A percentile compares a stretch with the other conserved stretches of the same genome.
Conservation (phyloP, 2,797 vertebrate species). For the Acanthis flammea region DNA sequence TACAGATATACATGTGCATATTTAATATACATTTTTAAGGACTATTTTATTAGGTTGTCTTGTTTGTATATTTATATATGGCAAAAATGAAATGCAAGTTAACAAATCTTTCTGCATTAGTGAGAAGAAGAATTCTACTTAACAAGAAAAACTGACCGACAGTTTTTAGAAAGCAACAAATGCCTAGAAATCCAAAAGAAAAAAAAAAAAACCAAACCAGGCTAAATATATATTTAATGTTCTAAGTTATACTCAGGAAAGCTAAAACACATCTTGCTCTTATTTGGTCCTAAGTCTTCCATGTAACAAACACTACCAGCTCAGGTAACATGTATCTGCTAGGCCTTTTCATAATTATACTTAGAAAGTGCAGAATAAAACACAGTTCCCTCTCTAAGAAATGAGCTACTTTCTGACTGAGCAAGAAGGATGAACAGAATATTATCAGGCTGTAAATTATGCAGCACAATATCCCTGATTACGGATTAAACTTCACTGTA, state of each 20-base stretch:
- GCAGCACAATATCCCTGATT: background rate
- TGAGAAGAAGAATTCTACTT: background rate
- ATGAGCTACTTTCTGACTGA: background rate
- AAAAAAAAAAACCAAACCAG: background rate
- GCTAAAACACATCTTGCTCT: background rate
- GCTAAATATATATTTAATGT: background rate
- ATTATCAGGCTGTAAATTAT: background rate
- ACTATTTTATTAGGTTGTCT: background rate
- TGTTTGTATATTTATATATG: background rate
- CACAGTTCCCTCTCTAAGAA: background rate
- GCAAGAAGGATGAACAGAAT: background rate
- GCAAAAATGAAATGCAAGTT: background rate
- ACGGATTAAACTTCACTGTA: background rate
- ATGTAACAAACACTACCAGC: background rate
- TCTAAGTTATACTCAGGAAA: background rate
- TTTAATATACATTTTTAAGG: background rate
- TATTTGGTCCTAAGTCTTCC: background rate
- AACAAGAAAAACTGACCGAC: rapidly evolving
- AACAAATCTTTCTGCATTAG: background rate
- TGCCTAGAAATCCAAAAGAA: background rate
- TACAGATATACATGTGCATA: background rate
- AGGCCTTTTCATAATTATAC: background rate
- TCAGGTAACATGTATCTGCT: background rate
- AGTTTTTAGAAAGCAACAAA: background rate
- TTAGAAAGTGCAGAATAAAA: background rate